phyloP scores from a whole-genome alignment of 2,113 vertebrate species.

The Odocoileus virginianus region DNA sequence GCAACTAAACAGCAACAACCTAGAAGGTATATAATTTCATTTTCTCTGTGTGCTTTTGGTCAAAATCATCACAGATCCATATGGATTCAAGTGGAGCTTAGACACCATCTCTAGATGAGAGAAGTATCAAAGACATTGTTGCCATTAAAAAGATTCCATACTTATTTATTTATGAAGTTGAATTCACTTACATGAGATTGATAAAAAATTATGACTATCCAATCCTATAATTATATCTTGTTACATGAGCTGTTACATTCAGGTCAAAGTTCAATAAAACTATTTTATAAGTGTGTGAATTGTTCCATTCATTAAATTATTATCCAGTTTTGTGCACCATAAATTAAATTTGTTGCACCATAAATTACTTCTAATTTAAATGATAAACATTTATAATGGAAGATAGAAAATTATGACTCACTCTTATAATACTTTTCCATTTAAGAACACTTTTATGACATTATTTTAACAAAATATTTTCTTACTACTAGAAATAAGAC shows the following conservation, averaged over 20 bases:
- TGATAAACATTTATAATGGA: background rate
- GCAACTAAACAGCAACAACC: background rate
- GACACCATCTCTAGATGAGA: background rate
- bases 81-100: background rate
- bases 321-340: background rate
- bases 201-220: background rate
- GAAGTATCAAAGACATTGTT: background rate
- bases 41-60: background rate
- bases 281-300: background rate
- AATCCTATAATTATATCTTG: background rate
- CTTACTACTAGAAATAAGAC: background rate
- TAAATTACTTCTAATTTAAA: background rate
- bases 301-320: background rate
- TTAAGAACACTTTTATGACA: background rate
- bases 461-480: constrained; percentile 2
- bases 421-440: background rate
- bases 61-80: background rate
- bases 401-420: constrained; percentile 8
- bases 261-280: background rate
- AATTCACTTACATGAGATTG: background rate
- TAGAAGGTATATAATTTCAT: background rate
- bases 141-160: background rate
- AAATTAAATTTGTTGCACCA: background rate
- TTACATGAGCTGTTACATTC: background rate
- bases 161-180: background rate